Base-by-base conservation (phyloP, 2,888 invertebrate genomes). In the Cynaeus angustus region DNA sequence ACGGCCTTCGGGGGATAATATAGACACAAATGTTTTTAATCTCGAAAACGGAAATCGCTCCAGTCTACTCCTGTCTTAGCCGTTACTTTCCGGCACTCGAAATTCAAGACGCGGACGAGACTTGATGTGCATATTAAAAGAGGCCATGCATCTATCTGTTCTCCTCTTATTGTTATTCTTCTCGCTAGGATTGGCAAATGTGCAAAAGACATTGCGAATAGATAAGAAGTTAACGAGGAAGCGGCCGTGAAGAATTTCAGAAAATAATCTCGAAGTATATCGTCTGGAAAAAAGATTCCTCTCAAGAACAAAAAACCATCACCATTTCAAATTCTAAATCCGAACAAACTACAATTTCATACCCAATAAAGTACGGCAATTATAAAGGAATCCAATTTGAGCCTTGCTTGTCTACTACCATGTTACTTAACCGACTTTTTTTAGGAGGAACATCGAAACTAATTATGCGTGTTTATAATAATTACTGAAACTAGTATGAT, bases 171-270 rank as follows among this genome's bases (percentile, higher is more conserved):
- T 82, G 80, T 80, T 82, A 81, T 82, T 82, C 82, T 79, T 78
- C 80, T 79, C 81, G 79, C 77, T 77, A 76, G 76, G 77, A 79
- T 80, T 81, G 81, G 83, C 80, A 82, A 82, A 83, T 82, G 81
- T 82, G 82, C 81, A 82, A 82, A 81, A 83, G 81, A 82, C 81
- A 81, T 79, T 74, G 79, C 78, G 80, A 80, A 81, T 80, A 82
- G 81, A 82, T 81, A 82, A 81, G 80, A 79, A 81, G 79, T 81
- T 80, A 81, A 80, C 79, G 78, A 78, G 75, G 72, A 74, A 70
- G 76, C 72, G 75, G 68, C 75, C 75, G 72, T 73, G 71, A 75
- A 73, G 75, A 75, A 77, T 74, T 75, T 70, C n/a, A 53, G 55
- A 70, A 67, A 66, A 70, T 70, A 41, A 70, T 66, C 61, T 55